Percentiles rank a stretch among this genome's conserved stretches.
Evolutionary conservation across 1,140 invertebrate genomes (phyloP).

Genomic region (Lepidotrigona ventralis): DNA sequence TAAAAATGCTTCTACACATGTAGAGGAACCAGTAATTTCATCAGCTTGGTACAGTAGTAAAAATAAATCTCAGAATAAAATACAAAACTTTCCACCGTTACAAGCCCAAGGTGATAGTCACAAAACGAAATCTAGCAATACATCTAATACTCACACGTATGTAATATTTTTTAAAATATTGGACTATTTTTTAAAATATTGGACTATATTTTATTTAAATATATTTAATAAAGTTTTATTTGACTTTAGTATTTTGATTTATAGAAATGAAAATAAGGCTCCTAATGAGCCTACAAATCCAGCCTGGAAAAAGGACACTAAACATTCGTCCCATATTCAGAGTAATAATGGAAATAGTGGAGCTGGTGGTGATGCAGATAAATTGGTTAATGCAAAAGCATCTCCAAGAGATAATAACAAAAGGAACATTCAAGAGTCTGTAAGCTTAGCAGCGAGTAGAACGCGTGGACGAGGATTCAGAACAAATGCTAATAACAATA

Average conservation of each 20-base stretch:
- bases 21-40: conserved; percentile 77
- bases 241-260: conserved; percentile 27
- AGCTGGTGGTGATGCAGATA: conserved; percentile 64
- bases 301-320: conserved; percentile 73
- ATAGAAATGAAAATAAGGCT: conserved; percentile 74
- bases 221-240: background rate
- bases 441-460: conserved; percentile 69
- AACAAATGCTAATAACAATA: conserved; percentile 74
- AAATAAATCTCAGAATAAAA: conserved; percentile 72
- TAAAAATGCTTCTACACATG: conserved; percentile 64
- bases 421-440: conserved; percentile 71
- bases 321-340: conserved; percentile 62
- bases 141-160: conserved; percentile 67
- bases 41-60: conserved; percentile 79
- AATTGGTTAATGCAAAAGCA: conserved; percentile 64
- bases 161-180: conserved; percentile 47
- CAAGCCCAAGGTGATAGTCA: conserved; percentile 70
- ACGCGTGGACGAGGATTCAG: conserved; percentile 76
- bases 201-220: background rate
- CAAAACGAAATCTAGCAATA: conserved; percentile 63
- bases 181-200: conserved; percentile 20
- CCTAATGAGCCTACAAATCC: conserved; percentile 73
- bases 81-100: conserved; percentile 74
- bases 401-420: conserved; percentile 72
- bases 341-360: conserved; percentile 71